Evolutionary conservation across 2,888 invertebrate genomes (phyloP), one percentile per base, ranked within the genome.

Genomic region (Phortica okadai): DNA sequence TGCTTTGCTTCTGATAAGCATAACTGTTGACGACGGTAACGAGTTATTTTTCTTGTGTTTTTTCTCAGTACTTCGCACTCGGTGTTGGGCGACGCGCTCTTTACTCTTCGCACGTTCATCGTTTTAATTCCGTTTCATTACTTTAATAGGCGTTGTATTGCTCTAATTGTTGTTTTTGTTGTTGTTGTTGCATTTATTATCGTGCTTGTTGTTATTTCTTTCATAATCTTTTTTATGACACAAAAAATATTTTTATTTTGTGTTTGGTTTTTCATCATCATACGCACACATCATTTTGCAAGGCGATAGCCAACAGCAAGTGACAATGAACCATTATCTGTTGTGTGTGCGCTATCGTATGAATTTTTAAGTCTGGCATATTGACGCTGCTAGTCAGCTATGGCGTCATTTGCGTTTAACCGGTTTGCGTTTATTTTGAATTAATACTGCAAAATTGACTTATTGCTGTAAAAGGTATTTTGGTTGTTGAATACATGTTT

Each of bases 251-350:
- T 62, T 62, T 21, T 62, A 33, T 33, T 33, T 33, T 33, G 33
- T 33, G 2, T 33, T 62, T 25, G 33, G 25, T 62, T 54, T 62
- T 16, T 62, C 16, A 25, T 21, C 11, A 62, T 21, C 21, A 21
- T 21, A 21, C 25, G 25, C 33, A 25, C 62, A 25, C 16, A 56
- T 16, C 56, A 56, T 16, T 56, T 16, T 56, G 56, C 56, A 14
- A 16, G n/a, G 14, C 56, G 56, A 14, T 62, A 4, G n/a, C 4
- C 62, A 10, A 16, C 25, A 21, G 25, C 62, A 25, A 62, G 25
- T 62, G 62, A 25, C 62, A 62, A 62, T 62, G 25, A 62, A 62
- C 62, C 21, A 33, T 62, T 62, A 62, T 62, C 62, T 14, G 56
- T 56, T n/a, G 16, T 0, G 11, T 14, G 56, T 56, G 2, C n/a